phyloP scores from a whole-genome alignment of 2,797 vertebrate species.

The Mallotus villosus region DNA sequence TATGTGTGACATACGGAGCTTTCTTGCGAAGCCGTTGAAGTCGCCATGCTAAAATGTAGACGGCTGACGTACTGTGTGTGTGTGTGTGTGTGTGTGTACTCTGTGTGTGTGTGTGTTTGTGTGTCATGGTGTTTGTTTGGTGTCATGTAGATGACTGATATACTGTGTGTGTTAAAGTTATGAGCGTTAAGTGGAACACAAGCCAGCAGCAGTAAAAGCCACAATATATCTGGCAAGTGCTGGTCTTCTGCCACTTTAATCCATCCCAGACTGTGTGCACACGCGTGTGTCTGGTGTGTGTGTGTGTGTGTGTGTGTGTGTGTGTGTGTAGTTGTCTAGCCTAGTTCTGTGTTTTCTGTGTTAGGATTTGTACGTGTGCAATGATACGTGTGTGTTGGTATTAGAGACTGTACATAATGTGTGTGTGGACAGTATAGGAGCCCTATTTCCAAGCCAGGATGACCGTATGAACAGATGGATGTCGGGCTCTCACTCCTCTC shows the following conservation, averaged over 20 bases:
- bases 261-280: constrained; percentile 29
- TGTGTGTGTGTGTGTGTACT: neutral
- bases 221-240: constrained; percentile 58
- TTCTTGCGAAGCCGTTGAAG: constrained; percentile 36
- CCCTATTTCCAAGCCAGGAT: constrained; percentile 14
- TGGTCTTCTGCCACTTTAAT: constrained; percentile 45
- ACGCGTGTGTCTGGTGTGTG: neutral
- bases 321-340: neutral
- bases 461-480: constrained; percentile 56
- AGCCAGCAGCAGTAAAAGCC: constrained; percentile 71
- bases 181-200: constrained; percentile 63
- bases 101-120: too few relatives aligned
- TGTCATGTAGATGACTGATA: constrained; percentile 71
- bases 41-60: constrained; percentile 16
- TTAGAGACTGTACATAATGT: neutral
- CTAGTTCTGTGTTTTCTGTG: neutral
- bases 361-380: neutral
- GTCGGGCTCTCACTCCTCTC: constrained; percentile 56
- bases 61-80: constrained; percentile 25
- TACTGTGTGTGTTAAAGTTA: constrained; percentile 67
- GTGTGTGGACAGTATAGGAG: constrained; percentile 31
- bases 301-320: neutral
- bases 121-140: constrained; percentile 17
- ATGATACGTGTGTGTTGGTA: constrained; percentile 2
- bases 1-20: neutral